Base-by-base conservation (phyloP, 1,140 invertebrate species). In the Stegodyphus dumicola region DNA sequence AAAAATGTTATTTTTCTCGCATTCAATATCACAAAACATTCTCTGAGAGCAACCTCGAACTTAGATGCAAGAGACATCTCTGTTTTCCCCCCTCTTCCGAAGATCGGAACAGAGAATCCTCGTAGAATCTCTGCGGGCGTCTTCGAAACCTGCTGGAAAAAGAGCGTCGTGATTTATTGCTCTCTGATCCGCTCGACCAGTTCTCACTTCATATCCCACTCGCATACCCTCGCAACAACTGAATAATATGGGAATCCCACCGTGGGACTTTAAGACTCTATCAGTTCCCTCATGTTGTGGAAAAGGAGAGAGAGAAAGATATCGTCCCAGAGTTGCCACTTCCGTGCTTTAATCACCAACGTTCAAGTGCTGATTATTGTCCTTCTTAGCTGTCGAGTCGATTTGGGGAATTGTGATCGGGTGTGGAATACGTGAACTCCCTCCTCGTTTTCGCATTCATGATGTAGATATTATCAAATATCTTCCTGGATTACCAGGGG, bases 161-260 rank as follows among this genome's bases (percentile, higher is more conserved):
- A n/a, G 18, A 51, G 9, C 18, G 11, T 53, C 56, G n/a, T 83
- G 80, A 83, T 83, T 83, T 83, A 83, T 83, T 13, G 80, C 71
- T 18, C 53, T 75, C 48, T 83, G 71, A 83, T 83, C 71, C 80
- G 80, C 80, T 66, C 60, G 80, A 56, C 80, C 71, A 83, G 49
- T 60, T 60, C 11, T 74, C 33, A 11, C 65, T n/a, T 48, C 78
- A 54, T 69, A 54, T 65, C 69, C 18, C 33, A 3, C 33, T 33
- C 33, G 33, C 33, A 33, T 33, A 33, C 33, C 33, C 33, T 33
- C 71, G 71, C 71, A 83, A 66, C 70, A 80, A 80, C 54, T 80
- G 78, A 71, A 80, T 67, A 78, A 78, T 80, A 13, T 49, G 80
- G 56, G 71, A 73, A 83, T 74, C 69, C 56, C 54, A 74, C 70